phyloP scores from a whole-genome alignment of 1,140 invertebrate species.

The Orius laevigatus region DNA sequence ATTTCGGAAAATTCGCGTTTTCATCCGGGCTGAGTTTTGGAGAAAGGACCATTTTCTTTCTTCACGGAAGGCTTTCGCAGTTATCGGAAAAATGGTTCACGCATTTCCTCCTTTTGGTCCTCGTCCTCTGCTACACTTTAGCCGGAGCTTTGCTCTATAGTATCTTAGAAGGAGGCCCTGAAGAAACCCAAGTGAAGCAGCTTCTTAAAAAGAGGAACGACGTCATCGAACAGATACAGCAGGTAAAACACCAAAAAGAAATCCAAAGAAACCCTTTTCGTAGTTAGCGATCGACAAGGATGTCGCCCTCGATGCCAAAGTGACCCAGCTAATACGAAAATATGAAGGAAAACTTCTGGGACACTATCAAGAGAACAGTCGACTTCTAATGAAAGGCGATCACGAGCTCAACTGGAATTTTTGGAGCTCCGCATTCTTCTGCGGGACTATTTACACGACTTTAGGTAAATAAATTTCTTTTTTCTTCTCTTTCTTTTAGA shows the following conservation, averaged over 20 bases:
- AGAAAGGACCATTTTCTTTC: constrained; percentile 61
- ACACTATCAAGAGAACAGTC: constrained; percentile 32
- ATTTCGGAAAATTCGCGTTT: constrained; percentile 52
- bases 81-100: constrained; percentile 75
- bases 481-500: too few species aligned
- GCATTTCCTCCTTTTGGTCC: constrained; percentile 63
- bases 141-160: constrained; percentile 61
- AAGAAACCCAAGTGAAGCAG: too few species aligned
- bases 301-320: too few species aligned
- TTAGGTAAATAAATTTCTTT: constrained; percentile 65
- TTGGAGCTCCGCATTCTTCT: constrained; percentile 81
- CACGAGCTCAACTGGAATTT: constrained; percentile 58
- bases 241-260: too few species aligned
- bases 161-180: constrained; percentile 47
- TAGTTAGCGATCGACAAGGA: too few species aligned
- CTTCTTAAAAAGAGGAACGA: too few species aligned
- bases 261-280: too few species aligned
- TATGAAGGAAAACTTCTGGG: constrained; percentile 41
- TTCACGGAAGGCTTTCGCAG: constrained; percentile 54
- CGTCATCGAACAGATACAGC: too few species aligned
- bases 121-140: constrained; percentile 58
- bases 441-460: constrained; percentile 83
- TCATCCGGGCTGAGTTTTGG: constrained; percentile 64
- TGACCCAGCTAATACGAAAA: constrained; percentile 1
- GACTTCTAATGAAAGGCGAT: constrained; percentile 22